Base-by-base conservation (phyloP, 1,140 invertebrate genomes). In the Thaumetopoea pityocampa region DNA sequence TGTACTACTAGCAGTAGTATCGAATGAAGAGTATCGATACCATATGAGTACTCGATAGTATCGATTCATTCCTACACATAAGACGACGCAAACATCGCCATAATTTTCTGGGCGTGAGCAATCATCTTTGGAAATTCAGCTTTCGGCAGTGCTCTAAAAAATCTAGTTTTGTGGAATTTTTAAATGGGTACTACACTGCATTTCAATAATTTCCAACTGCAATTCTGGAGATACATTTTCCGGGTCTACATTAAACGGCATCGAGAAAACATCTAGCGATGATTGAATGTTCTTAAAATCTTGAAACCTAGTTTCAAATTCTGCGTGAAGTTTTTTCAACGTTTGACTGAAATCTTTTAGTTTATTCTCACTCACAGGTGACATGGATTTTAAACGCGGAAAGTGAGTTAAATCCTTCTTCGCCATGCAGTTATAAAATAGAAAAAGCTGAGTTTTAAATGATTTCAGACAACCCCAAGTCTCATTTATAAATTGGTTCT, bases 151-250 rank as follows among this genome's bases (percentile, higher is more conserved):
- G 2, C 20, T 36, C 20, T 36, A 36, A 27, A 37, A 26, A 37
- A 27, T 17, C 24, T 18, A 27, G 12, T 37, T 37, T 37, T 15
- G 35, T 37, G 23, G 12, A 27, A 19, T 33, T 33, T 43, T 43
- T 26, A 33, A 43, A 43, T 43, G 15, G 40, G 29, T 18, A 20
- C 29, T 43, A 22, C 40, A 43, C 40, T 43, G 40, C 40, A 43
- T 43, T 34, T 43, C 29, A 33, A 33, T 43, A 15, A 43, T 33
- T 43, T 43, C 29, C 10, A 43, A 34, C 19, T 43, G 40, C 22
- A 34, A 34, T 16, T 43, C 40, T 12, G 40, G 29, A 27, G 40
- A 26, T 32, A 43, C 40, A 26, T 43, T 17, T 26, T 42, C 40
- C 19, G 30, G 29, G 11, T 43, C 17, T 29, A 41, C 26, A 41